These are phyloP conservation scores for Leptinotarsa defecta DNA, from an alignment of 1,140 invertebrate genomes.

Conservation along the genomic window DNA sequence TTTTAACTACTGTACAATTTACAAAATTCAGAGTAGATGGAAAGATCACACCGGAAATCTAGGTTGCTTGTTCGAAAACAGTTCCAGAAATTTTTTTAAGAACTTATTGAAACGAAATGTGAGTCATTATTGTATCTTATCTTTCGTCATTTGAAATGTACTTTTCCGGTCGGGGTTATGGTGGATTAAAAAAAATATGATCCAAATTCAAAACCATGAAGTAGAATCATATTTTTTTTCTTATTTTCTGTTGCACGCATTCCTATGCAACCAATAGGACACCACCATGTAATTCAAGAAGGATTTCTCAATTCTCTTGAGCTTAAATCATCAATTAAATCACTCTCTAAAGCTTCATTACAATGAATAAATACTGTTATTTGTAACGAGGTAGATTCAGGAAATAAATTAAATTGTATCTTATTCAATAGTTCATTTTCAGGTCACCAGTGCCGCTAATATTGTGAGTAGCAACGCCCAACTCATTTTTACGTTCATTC, in stretches of 20 bases:
- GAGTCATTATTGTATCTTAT: background rate
- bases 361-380: slow-evolving; percentile 36
- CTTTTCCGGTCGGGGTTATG: background rate
- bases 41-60: slow-evolving; percentile 20
- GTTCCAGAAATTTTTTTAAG: background rate
- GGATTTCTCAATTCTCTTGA: too few species aligned
- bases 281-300: too few species aligned
- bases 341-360: background rate
- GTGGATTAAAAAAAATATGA: too few species aligned
- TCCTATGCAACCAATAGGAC: too few species aligned
- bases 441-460: slow-evolving; percentile 19
- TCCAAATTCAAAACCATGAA: too few species aligned
- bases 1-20: slow-evolving; percentile 13
- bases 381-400: slow-evolving; percentile 39
- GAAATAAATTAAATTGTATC: background rate
- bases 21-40: background rate
- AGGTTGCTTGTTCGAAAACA: background rate
- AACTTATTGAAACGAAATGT: background rate
- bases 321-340: too few species aligned
- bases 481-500: slow-evolving; percentile 6
- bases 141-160: background rate
- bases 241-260: too few species aligned
- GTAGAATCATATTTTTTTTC: too few species aligned
- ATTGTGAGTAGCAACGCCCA: slow-evolving; percentile 24
- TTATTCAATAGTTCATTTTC: background rate